Evolutionary conservation across 2,113 vertebrate genomes (phyloP), one percentile per base, ranked within the genome.

Genomic region (Dasyprocta punctata): DNA sequence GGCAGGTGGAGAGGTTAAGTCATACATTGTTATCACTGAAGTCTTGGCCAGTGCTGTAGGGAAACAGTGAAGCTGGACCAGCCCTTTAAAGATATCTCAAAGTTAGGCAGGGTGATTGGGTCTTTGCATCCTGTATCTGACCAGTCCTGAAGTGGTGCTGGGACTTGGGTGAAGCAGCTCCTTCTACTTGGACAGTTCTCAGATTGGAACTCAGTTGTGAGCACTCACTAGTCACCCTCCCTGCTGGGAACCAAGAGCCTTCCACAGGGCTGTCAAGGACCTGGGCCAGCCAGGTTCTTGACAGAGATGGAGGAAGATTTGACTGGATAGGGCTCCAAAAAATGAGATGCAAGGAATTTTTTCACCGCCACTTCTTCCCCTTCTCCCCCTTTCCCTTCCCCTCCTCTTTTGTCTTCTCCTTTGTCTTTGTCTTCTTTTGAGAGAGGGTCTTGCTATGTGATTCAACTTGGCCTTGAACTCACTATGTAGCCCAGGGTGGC

Each of bases 31-130:
- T 26, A 10, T 14, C 22, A 7, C 9, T 9, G 36, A 36, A 26
- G 49, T 17, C 30, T 86, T 7, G 14, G 33, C 65, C 0, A 1
- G 13, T 11, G 17, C 24, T 3, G 0, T 3, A 38, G 49, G 61
- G 65, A 73, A 58, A 30, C 0, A 0, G 41, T 61, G 33, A 41
- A 10, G n/a, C 63, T 73, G 28, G 24, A 6, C 13, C 49, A 10
- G 52, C n/a, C 63, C 49, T 61, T 81, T 3, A 36, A 8, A 63
- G 47, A 19, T 38, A 7, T 9, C 26, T 36, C 16, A 24, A 26
- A 63, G 33, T 16, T 19, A 44, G 54, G 7, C 67, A 26, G 60
- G 22, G 22, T 0, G 1, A 0, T 8, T 0, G 36, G 47, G 44
- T 0, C 17, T 93, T 58, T 47, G 63, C 1, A 54, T 3, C 73